Percentiles rank a stretch among this genome's conserved stretches.
phyloP scores from a whole-genome alignment of 2,797 vertebrate species.

The Danio aesculapii region DNA sequence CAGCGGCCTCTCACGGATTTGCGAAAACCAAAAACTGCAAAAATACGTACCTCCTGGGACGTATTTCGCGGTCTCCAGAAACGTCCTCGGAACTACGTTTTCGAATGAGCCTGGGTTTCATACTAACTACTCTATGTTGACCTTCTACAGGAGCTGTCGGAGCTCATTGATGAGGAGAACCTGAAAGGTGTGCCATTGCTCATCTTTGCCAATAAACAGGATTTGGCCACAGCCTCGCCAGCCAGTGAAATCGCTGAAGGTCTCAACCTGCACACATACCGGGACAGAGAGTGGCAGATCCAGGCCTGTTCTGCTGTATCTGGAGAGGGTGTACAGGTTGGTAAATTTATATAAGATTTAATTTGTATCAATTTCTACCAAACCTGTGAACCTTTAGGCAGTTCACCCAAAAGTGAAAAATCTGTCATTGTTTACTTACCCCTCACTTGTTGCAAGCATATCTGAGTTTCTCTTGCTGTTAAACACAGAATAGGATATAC shows the following conservation, averaged over 20 bases:
- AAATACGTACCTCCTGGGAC: too few species aligned
- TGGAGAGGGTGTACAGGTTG: conserved; percentile 90
- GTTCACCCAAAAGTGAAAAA: too few species aligned
- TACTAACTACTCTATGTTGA: background rate
- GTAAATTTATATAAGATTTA: conserved; percentile 16
- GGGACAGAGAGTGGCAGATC: conserved; percentile 90
- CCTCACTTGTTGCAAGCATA: too few species aligned
- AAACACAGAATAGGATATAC: too few species aligned
- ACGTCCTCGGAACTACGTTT: too few species aligned
- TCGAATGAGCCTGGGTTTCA: too few species aligned
- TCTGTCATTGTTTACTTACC: too few species aligned
- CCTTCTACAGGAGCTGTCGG: conserved; percentile 82
- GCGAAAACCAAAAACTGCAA: too few species aligned
- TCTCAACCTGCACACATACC: conserved; percentile 88
- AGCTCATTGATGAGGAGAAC: conserved; percentile 85
- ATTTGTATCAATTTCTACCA: background rate
- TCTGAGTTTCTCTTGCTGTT: too few species aligned
- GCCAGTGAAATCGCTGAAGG: conserved; percentile 88
- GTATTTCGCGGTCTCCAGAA: too few species aligned
- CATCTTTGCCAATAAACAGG: conserved; percentile 93
- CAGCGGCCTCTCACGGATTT: too few species aligned
- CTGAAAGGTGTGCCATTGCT: conserved; percentile 85
- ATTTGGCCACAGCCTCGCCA: conserved; percentile 84
- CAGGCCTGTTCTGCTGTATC: conserved; percentile 91
- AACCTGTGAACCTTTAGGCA: background rate